Conservation (phyloP, 1,140 invertebrate species). For the Macrocentrus cingulum region DNA sequence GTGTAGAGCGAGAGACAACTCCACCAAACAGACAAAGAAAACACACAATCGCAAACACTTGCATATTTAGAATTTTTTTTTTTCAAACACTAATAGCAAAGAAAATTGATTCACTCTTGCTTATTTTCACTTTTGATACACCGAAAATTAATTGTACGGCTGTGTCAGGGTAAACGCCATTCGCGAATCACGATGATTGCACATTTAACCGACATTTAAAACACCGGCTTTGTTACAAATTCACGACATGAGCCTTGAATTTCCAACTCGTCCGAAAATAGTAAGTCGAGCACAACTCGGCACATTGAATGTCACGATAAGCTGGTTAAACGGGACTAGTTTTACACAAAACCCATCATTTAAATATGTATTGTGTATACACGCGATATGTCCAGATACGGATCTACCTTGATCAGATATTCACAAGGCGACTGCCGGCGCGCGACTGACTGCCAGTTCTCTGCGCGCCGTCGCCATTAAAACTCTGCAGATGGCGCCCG, state of each 20-base stretch:
- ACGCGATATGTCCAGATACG: too few species aligned
- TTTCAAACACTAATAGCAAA: not conserved
- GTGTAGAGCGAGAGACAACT: constrained; percentile 32
- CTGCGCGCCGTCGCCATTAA: not conserved
- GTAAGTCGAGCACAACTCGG: too few species aligned
- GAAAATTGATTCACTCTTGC: not conserved
- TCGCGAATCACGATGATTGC: not conserved
- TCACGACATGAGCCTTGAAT: too few species aligned
- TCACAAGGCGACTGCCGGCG: constrained; percentile 26
- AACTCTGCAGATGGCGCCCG: constrained; percentile 29
- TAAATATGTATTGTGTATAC: too few species aligned
- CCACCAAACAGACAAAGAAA: constrained; percentile 26
- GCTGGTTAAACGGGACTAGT: too few species aligned
- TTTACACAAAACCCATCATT: too few species aligned
- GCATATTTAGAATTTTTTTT: constrained; percentile 3
- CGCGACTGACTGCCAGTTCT: constrained; percentile 19
- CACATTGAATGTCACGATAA: too few species aligned
- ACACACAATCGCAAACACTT: constrained; percentile 23
- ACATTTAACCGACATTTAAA: not conserved
- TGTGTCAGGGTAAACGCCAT: not conserved
- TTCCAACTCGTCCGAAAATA: too few species aligned
- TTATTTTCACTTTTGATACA: not conserved
- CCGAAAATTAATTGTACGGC: not conserved
- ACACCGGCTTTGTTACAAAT: not conserved
- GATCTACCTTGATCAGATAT: not conserved